Conservation (phyloP, 2,797 vertebrate genomes). For the Astyanax mexicanus region DNA sequence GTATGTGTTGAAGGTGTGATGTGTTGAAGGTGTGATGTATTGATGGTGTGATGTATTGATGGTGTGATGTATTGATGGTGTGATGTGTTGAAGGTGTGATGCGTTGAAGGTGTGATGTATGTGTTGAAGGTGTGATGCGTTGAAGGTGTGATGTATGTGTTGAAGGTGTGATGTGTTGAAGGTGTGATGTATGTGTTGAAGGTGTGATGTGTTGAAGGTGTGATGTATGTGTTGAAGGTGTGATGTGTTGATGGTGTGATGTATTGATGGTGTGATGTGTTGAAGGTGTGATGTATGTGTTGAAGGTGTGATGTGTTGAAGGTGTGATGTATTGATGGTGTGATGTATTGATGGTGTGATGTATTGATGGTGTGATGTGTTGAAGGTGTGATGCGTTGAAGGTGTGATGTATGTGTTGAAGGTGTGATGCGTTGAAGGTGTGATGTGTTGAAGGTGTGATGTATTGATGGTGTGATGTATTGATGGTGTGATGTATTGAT, state of each 20-base stretch:
- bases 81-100: neutral
- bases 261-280: neutral
- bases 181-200: too few relatives aligned
- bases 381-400: too few relatives aligned
- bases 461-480: neutral
- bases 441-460: neutral
- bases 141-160: too few relatives aligned
- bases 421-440: neutral
- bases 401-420: too few relatives aligned
- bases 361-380: neutral
- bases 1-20: too few relatives aligned
- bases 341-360: neutral
- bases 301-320: neutral
- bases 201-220: neutral
- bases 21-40: neutral
- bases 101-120: too few relatives aligned
- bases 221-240: too few relatives aligned
- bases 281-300: too few relatives aligned
- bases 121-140: neutral
- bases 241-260: neutral
- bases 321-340: neutral
- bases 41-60: neutral
- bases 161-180: neutral
- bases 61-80: neutral
- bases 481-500: neutral